Base-by-base conservation (phyloP, 2,797 vertebrate genomes). In the Poecilia picta region DNA sequence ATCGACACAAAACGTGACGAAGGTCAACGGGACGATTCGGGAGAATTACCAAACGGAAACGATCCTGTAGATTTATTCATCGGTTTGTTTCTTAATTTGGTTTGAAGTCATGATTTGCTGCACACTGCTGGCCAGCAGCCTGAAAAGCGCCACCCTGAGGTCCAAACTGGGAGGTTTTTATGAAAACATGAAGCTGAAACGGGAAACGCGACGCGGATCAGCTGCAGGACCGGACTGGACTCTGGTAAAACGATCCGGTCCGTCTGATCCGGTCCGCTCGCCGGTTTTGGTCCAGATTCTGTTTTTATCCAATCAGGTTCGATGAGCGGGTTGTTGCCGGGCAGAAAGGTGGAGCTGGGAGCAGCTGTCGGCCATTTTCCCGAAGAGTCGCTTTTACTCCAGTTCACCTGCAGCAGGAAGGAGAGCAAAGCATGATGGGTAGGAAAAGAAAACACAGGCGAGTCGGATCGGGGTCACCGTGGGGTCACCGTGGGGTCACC, bases 321-420 rank as follows among this genome's bases (percentile, higher is more conserved):
- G 33, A 8, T 16, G 46, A 80, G 74, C 76, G 45, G 51, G 57
- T 10, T 75, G 83, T 81, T 71, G 66, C 73, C 73, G 15, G 80
- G 86, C 87, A 85, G 79, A 79, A 80, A 74, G 78, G 2, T 4
- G 49, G 77, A 84, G 64, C 78, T 74, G 79, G 66, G 79, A 33
- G 47, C 70, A 85, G 81, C 78, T 59, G 13, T 68, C 82, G 47
- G 84, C 53, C 31, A 81, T 53, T 74, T 75, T 53, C 62, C 41
- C 12, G 57, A 82, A 3, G 0, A 25, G 3, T 45, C 8, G 1
- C 23, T 25, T 31, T 89, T 92, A 96, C 79, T 94, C 86, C 0
- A 85, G 75, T 10, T 93, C 92, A 89, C 92, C 94, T 95, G 88
- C 4, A 84, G 62, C 8, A 41, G 66, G 36, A 8, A 43, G 39